A percentile compares a stretch with the other conserved stretches of the same genome.
Conservation (phyloP, 2,113 vertebrate genomes). For the Xenopus borealis region DNA sequence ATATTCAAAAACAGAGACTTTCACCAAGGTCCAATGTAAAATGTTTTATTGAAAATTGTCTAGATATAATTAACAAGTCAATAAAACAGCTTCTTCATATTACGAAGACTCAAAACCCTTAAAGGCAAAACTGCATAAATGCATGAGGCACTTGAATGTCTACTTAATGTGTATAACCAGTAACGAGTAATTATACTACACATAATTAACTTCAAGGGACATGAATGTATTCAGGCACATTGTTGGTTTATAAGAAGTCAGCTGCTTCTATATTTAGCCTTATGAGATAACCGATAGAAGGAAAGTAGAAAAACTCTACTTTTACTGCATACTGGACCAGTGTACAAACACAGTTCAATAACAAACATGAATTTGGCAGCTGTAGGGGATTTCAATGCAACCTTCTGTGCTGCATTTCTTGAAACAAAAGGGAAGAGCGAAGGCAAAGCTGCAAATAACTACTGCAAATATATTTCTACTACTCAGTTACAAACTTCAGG, state of each 20-base stretch:
- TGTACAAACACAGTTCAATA: background rate
- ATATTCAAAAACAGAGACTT: too few species aligned
- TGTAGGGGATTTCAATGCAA: too few species aligned
- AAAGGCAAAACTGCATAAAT: conserved; percentile 53
- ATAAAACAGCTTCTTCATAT: conserved; percentile 43
- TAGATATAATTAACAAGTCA: conserved; percentile 50
- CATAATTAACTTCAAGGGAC: background rate
- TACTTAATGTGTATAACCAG: conserved; percentile 52
- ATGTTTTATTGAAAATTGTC: conserved; percentile 65
- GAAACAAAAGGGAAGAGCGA: too few species aligned
- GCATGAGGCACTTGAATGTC: conserved; percentile 68
- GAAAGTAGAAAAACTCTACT: conserved; percentile 49
- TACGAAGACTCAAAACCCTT: conserved; percentile 47
- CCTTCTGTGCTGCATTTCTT: too few species aligned
- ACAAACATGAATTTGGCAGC: too few species aligned
- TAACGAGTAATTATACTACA: conserved; percentile 38
- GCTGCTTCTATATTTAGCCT: too few species aligned
- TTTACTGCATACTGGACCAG: conserved; percentile 51
- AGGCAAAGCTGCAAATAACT: too few species aligned
- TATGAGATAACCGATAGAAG: background rate
- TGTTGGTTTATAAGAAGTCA: too few species aligned
- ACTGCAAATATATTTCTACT: too few species aligned
- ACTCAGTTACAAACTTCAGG: too few species aligned
- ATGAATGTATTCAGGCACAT: too few species aligned
- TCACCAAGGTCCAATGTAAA: conserved; percentile 28